Conservation (phyloP, 2,797 vertebrate genomes). For the Geranospiza caerulescens region DNA sequence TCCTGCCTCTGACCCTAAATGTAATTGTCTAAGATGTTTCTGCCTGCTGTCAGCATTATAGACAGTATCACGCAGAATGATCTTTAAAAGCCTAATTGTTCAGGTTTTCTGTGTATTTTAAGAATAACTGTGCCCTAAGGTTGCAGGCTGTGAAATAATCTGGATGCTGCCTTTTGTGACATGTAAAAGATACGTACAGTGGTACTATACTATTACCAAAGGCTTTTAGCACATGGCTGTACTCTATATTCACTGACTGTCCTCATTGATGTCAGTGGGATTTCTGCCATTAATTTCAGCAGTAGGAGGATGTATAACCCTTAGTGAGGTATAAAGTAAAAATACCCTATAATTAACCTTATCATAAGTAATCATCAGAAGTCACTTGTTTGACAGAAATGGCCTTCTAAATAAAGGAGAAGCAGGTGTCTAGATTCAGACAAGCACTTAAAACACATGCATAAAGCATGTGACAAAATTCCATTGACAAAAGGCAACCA, state of each 20-base stretch:
- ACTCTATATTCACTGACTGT: neutral
- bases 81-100: constrained; percentile 34
- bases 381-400: neutral
- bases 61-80: neutral
- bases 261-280: neutral
- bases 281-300: neutral
- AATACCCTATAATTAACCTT: neutral
- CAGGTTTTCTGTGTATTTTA: constrained; percentile 43
- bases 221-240: neutral
- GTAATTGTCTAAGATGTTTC: neutral
- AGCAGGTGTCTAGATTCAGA: neutral
- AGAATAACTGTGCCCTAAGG: constrained; percentile 23
- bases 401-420: neutral
- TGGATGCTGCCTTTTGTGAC: neutral
- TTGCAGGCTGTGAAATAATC: constrained; percentile 45
- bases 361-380: neutral
- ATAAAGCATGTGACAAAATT: neutral
- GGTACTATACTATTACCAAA: neutral
- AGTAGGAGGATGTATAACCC: neutral
- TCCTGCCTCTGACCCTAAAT: neutral
- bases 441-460: neutral
- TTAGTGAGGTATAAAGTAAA: neutral
- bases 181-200: neutral
- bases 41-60: constrained; percentile 24
- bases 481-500: neutral